These are phyloP conservation scores for Cyanoderma ruficeps DNA, from an alignment of 2,113 vertebrate species.

Conservation along the genomic window DNA sequence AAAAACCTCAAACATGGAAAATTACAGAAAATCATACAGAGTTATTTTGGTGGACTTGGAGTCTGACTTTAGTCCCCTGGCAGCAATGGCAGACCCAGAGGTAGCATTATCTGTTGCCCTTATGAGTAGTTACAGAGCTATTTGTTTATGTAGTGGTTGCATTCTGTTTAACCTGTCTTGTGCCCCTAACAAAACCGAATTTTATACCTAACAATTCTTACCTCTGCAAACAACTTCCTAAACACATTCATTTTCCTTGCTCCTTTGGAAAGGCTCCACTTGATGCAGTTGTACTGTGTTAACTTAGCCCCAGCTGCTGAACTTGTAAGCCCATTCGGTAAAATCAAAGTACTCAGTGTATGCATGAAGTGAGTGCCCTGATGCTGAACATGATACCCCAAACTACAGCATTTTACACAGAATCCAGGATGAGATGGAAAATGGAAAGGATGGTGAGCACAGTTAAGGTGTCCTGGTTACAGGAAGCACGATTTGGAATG, in stretches of 20 bases:
- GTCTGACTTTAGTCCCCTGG: not conserved
- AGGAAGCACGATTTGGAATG: not conserved
- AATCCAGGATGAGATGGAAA: not conserved
- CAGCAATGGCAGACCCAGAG: not conserved
- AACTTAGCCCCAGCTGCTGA: not conserved
- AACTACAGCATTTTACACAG: not conserved
- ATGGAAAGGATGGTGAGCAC: not conserved
- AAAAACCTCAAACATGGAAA: not conserved
- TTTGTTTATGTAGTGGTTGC: conserved; percentile 1
- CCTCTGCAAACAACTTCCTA: not conserved
- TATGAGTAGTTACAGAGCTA: conserved; percentile 2
- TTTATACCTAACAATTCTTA: conserved; percentile 11
- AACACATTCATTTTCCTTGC: not conserved
- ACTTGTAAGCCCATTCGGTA: not conserved
- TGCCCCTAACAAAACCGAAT: not conserved
- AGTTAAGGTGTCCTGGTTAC: not conserved
- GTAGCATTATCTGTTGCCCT: conserved; percentile 4
- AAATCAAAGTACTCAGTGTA: not conserved
- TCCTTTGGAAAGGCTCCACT: not conserved
- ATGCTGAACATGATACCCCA: not conserved
- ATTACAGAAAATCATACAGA: not conserved
- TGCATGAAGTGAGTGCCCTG: not conserved
- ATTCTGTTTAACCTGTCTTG: not conserved
- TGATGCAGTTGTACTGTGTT: not conserved
- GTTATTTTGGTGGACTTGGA: not conserved